These are phyloP conservation scores for Nephotettix cincticeps DNA, from an alignment of 1,140 invertebrate genomes.

Conservation along the genomic window DNA sequence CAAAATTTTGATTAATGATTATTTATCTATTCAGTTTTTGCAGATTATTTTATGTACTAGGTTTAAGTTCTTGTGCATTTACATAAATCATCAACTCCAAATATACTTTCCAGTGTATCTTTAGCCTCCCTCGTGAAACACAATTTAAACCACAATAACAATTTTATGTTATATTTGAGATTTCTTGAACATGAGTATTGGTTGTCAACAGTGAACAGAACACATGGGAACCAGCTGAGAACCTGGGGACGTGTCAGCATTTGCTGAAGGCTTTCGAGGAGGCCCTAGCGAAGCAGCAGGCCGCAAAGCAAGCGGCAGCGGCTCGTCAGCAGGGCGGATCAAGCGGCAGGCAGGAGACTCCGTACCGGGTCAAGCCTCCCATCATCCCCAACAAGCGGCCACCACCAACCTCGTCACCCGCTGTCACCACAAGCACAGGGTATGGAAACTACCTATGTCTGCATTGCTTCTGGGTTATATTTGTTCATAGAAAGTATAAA, in stretches of 20 bases:
- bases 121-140: too few relatives aligned
- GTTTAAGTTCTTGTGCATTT: too few relatives aligned
- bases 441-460: neutral
- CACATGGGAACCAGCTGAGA: slow-evolving; percentile 76
- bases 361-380: neutral
- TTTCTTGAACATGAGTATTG: too few relatives aligned
- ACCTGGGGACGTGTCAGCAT: slow-evolving; percentile 70
- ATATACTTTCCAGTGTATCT: too few relatives aligned
- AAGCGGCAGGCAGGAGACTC: neutral
- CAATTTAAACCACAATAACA: too few relatives aligned
- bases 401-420: neutral
- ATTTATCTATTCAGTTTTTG: too few relatives aligned
- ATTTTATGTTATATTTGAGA: too few relatives aligned
- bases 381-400: neutral
- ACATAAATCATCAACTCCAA: too few relatives aligned
- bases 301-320: slow-evolving; percentile 55
- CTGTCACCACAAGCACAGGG: neutral
- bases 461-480: too few relatives aligned
- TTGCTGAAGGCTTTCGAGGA: slow-evolving; percentile 77
- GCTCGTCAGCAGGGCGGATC: slow-evolving; percentile 30
- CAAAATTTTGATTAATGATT: too few relatives aligned
- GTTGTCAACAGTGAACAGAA: slow-evolving; percentile 61
- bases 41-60: too few relatives aligned
- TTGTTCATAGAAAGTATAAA: too few relatives aligned
- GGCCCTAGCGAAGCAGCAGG: slow-evolving; percentile 71